phyloP scores from a whole-genome alignment of 2,888 invertebrate genomes.

The Esperia sulphurella region DNA sequence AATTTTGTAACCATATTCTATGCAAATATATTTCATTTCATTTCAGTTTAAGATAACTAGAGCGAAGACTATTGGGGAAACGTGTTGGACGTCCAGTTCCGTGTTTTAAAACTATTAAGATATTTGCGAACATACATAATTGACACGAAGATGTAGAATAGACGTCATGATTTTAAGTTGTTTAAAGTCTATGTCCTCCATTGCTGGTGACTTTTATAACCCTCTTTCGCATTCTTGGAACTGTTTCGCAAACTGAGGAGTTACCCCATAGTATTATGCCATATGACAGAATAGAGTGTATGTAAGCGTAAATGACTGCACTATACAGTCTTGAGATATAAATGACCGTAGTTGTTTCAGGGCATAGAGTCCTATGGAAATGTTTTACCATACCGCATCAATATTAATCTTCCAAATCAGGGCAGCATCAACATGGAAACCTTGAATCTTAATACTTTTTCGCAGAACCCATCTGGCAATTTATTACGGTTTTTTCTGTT shows the following conservation, averaged over 20 bases:
- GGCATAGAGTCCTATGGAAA: neutral
- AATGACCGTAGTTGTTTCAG: neutral
- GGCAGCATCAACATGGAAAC: no score
- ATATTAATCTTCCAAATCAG: neutral
- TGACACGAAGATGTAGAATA: neutral
- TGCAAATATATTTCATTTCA: no score
- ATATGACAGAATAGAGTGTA: neutral
- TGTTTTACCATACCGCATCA: neutral
- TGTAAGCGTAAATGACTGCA: neutral
- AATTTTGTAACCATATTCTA: no score
- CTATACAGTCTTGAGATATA: neutral
- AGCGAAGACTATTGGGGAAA: neutral
- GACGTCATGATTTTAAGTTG: neutral
- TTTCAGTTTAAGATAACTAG: neutral
- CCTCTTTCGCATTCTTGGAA: neutral
- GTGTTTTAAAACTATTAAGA: neutral
- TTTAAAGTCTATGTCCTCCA: neutral
- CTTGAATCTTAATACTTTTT: no score
- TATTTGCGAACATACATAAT: neutral
- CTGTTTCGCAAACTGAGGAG: neutral
- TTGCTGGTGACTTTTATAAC: neutral
- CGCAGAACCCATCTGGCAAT: no score
- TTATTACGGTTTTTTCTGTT: no score
- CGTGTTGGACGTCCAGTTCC: neutral
- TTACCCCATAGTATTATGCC: neutral